Evolutionary conservation across 1,140 invertebrate genomes (phyloP).

Genomic region (Hyles euphorbiae): DNA sequence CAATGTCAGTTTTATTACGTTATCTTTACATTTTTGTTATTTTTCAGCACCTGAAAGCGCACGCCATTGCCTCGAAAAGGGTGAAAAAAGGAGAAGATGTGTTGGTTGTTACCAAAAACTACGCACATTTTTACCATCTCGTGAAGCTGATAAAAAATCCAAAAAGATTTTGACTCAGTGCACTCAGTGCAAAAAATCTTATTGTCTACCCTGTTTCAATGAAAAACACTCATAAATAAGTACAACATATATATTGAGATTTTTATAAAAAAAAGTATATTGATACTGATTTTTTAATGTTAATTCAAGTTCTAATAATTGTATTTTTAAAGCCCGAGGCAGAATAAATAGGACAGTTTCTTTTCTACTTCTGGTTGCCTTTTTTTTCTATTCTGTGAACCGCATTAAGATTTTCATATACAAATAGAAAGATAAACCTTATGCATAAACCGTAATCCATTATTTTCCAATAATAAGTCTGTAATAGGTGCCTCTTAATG

Average conservation of each 20-base stretch:
- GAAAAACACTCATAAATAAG: constrained; percentile 4
- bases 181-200: constrained; percentile 16
- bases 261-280: not conserved
- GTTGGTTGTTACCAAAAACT: constrained; percentile 18
- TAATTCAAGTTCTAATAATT: constrained; percentile 1
- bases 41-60: constrained; percentile 9
- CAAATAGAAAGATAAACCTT: no score
- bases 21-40: constrained; percentile 14
- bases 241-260: not conserved
- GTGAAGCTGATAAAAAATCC: constrained; percentile 15
- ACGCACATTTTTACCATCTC: constrained; percentile 17
- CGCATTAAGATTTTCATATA: no score
- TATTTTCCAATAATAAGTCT: no score
- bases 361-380: not conserved
- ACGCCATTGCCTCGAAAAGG: constrained; percentile 14
- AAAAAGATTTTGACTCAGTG: constrained; percentile 16
- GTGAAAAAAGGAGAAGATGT: constrained; percentile 16
- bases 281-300: not conserved
- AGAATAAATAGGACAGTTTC: constrained; percentile 1
- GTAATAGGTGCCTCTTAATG: no score
- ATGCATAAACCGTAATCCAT: no score
- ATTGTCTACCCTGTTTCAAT: constrained; percentile 14
- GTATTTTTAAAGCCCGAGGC: constrained; percentile 1
- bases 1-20: constrained; percentile 4
- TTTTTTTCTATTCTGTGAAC: constrained; percentile 1